Base-by-base conservation (phyloP, 2,113 vertebrate genomes). In the Nestor notabilis region DNA sequence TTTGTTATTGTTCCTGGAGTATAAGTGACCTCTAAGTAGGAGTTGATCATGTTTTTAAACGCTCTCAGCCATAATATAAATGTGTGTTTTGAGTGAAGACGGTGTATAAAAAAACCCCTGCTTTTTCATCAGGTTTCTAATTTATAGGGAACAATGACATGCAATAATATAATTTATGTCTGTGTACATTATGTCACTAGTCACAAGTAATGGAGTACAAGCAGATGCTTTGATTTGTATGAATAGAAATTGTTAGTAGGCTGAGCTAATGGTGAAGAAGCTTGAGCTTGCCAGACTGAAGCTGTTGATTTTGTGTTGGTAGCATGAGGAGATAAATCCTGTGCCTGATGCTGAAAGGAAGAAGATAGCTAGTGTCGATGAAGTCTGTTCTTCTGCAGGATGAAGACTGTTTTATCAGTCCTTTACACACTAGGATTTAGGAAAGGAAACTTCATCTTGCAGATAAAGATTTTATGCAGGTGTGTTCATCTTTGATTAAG, bases 31-130 rank as follows among this genome's bases (percentile, higher is more conserved):
- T 60, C 58, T 90, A 95, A 94, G 92, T 86, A 90, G 79, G 70
- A 93, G 65, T 27, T 93, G 66, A 94, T 93, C 63, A 63, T 91
- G 25, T 69, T 74, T 93, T 94, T 86, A 90, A 93, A 87, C 78
- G 43, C 83, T 83, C 27, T 90, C 43, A 58, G 71, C 29, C 24
- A 35, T 88, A 86, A 83, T 74, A 70, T 58, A 83, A 80, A 65
- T 83, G 33, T 53, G 31, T 77, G 46, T 49, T 95, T 80, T 88
- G 63, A 47, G 76, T 87, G 75, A 86, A 83, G 68, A 31, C 23
- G 66, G 53, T 3, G 1, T 37, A 87, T 89, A 87, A 90, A 90
- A 87, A 46, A 17, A 39, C 39, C 64, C 39, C 64, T 87, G 25
- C 5, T 5, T 82, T 96, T 96, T 96, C 89, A 78, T 87, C 80